phyloP scores from a whole-genome alignment of 2,888 invertebrate species.

The Dryobotodes eremita region DNA sequence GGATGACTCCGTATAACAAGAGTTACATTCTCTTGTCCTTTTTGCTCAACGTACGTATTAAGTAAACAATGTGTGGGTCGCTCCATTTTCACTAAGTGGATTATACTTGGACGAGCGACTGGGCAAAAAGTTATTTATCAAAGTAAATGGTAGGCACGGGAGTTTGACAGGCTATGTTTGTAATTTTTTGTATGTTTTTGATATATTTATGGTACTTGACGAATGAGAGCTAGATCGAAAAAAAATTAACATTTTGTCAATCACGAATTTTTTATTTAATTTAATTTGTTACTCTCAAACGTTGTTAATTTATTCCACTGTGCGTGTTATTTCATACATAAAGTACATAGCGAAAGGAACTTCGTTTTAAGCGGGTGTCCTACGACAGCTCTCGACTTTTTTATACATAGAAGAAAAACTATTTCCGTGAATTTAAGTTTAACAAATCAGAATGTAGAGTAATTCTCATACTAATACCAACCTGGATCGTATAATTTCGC shows the following conservation, averaged over 20 bases:
- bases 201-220: not conserved
- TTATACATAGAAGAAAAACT: not conserved
- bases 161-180: not conserved
- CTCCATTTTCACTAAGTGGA: conserved; percentile 31
- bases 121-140: conserved; percentile 20
- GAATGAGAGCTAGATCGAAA: no score
- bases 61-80: conserved; percentile 13
- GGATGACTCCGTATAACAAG: not conserved
- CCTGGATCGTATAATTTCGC: no score
- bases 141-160: not conserved
- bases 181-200: not conserved
- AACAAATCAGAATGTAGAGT: not conserved
- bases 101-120: conserved; percentile 12
- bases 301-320: no score
- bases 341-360: no score
- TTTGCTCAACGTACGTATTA: not conserved
- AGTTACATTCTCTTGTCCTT: not conserved
- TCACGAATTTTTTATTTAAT: no score
- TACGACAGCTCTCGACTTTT: no score
- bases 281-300: no score
- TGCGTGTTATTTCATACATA: no score
- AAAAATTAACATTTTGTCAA: no score
- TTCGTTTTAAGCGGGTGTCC: no score
- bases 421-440: no score
- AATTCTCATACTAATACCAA: no score